Conservation (phyloP, 1,140 invertebrate genomes). For the Druon quercuslanigerum region DNA sequence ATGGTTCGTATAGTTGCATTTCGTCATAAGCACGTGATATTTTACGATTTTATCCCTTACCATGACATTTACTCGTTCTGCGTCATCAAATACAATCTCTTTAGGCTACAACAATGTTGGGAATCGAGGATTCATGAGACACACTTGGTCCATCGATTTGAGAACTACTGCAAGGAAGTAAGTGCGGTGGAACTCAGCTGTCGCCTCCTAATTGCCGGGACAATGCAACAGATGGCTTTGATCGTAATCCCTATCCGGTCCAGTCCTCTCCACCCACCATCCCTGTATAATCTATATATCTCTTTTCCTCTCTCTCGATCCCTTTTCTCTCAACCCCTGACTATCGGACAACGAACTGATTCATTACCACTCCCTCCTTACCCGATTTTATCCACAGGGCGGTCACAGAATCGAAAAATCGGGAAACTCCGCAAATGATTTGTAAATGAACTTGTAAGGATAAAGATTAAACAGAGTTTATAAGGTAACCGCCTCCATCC, state of each 20-base stretch:
- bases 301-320: constrained; percentile 35
- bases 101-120: background rate
- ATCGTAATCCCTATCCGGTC: constrained; percentile 69
- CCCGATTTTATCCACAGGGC: no score
- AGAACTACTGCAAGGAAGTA: constrained; percentile 72
- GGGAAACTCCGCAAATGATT: no score
- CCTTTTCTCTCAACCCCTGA: constrained; percentile 35
- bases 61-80: constrained; percentile 11
- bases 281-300: constrained; percentile 29
- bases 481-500: background rate
- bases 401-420: no score
- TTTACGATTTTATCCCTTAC: constrained; percentile 14
- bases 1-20: constrained; percentile 40
- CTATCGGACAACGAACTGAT: background rate
- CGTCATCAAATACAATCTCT: background rate
- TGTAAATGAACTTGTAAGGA: no score
- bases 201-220: constrained; percentile 76
- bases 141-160: constrained; percentile 67
- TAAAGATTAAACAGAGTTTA: background rate
- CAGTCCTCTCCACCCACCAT: constrained; percentile 56
- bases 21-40: constrained; percentile 44
- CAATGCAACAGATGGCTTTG: constrained; percentile 77
- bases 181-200: constrained; percentile 74
- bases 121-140: constrained; percentile 64
- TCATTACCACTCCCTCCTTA: no score